Base-by-base conservation (phyloP, 1,140 invertebrate genomes). In the Chelonus insularis region DNA sequence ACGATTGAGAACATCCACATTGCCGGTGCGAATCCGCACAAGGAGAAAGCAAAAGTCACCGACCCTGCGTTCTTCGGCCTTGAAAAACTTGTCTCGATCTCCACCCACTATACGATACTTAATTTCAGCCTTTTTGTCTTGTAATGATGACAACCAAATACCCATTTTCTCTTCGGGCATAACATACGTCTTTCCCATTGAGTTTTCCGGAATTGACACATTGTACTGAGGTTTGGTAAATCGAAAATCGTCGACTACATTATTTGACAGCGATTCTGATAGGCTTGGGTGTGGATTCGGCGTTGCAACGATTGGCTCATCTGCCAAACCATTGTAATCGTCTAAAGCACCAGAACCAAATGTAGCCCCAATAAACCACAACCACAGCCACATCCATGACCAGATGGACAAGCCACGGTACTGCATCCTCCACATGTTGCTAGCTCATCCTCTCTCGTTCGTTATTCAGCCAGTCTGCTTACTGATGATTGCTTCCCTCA, bases 31-130 rank as follows among this genome's bases (percentile, higher is more conserved):
- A 60, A 92, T 96, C 66, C 94, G 84, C 57, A 98, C 87, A 25
- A 90, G 83, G 18, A 98, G 84, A 76, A 98, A 98, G 78, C 91
- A 94, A 84, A 97, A 97, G 81, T 97, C 93, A 16, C 95, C 95
- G 8, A 98, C 90, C 23, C 87, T 79, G 11, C 87, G 83, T 54
- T 93, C 89, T 74, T 97, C 95, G 0, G 93, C 92, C 75, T 95
- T 96, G 82, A 98, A 98, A 73, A 97, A 91, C 72, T 92, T 91
- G 58, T 94, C 89, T 21, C 87, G 86, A 78, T 97, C 93, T 21
- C 94, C 94, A 64, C 85, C 86, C 11, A 89, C 83, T 75, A 98
- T 95, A 67, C 89, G 89, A 77, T 88, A 95, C 61, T 89, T 87
- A 9, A 97, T 84, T 58, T 89, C 86, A 8, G 84, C 60, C 76